Evolutionary conservation across 2,797 vertebrate species (phyloP), one percentile per base, ranked within the genome.

Genomic region (Myotis pilosus): DNA sequence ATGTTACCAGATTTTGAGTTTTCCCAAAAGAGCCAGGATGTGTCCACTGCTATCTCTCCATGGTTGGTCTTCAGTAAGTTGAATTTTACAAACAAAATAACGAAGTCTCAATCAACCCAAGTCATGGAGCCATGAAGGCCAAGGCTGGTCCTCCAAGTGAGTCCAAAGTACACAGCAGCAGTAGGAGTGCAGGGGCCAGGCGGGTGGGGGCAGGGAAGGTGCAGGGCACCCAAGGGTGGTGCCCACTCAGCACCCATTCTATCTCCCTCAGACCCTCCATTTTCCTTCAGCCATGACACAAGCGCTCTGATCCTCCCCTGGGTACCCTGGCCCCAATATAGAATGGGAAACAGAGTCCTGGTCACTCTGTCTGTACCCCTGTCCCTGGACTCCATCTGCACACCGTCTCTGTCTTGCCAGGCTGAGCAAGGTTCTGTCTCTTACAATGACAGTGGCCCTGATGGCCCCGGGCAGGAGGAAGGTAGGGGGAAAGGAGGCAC

Each of bases 401-500:
- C 33, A 8, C 15, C 2, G 9, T 20, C 71, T 82, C 30, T 20
- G 13, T 23, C n/a, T 92, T 49, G 23, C 25, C 44, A 51, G 22
- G 41, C 57, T 17, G 1, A 2, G 36, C 2, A 22, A 38, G 38
- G 51, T 5, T 62, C 66, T 51, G 38, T 49, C 30, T 47, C 38
- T 38, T 7, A 25, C 28, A 44, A 6, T 23, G 9, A 33, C 47
- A 4, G 16, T 60, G 44, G 49, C 71, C 87, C 72, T 41, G 85
- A 60, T 0, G 0, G 57, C 55, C n/a, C 16, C 8, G 23, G 55
- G 53, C 55, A 53, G 15, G 69, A 76, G 44, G 36, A n/a, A 19
- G 4, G 11, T 1, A 3, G 38, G 36, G 44, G 25, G 8, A 19
- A 68, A 1, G 5, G 23, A 19, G 55, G 57, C 98, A 98, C 98